Evolutionary conservation across 2,113 vertebrate species (phyloP).

Genomic region (Chaetops frenatus): DNA sequence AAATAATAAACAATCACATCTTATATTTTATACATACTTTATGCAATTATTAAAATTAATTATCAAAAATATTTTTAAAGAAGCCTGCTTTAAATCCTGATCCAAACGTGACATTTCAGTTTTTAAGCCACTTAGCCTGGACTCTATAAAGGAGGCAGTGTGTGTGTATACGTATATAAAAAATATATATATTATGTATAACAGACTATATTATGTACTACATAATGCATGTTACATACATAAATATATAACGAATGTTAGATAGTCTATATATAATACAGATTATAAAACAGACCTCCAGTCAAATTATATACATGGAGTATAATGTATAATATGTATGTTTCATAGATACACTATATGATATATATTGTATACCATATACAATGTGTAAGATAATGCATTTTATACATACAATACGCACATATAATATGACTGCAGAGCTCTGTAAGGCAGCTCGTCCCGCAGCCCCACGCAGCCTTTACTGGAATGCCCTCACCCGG

Average conservation of each 20-base stretch:
- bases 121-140: background rate
- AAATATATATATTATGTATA: too few species aligned
- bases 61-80: background rate
- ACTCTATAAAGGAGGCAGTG: background rate
- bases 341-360: background rate
- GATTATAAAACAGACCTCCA: background rate
- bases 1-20: background rate
- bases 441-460: too few species aligned
- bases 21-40: background rate
- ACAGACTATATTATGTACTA: background rate
- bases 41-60: background rate
- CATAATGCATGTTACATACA: too few species aligned
- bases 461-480: background rate
- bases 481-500: accelerated
- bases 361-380: too few species aligned
- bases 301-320: background rate
- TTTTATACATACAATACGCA: background rate
- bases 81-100: background rate
- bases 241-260: background rate
- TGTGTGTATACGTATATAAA: background rate
- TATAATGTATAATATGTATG: background rate
- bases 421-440: background rate
- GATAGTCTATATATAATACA: background rate
- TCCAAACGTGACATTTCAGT: background rate
- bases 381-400: background rate